phyloP scores from a whole-genome alignment of 1,140 invertebrate species.

The Trypoxylus dichotomus region DNA sequence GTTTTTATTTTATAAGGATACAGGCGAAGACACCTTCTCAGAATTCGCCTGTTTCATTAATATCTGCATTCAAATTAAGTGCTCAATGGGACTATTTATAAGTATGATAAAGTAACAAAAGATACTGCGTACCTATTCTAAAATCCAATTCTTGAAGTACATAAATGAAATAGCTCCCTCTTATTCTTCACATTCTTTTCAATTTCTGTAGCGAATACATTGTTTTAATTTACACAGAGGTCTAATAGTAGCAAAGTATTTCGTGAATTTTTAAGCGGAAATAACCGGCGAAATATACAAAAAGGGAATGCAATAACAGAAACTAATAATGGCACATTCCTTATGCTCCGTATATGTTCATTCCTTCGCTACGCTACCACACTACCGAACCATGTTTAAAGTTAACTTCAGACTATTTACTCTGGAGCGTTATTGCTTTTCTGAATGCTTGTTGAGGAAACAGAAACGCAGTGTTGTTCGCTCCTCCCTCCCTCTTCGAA shows the following conservation, averaged over 20 bases:
- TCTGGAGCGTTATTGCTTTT: conserved; percentile 13
- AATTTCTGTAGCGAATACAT: background rate
- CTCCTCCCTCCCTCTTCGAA: background rate
- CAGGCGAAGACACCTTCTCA: too few species aligned
- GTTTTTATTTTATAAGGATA: too few species aligned
- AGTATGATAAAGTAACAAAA: background rate
- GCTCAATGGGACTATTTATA: background rate
- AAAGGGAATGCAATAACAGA: conserved; percentile 21
- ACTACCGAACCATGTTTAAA: conserved; percentile 11
- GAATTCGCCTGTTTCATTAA: background rate
- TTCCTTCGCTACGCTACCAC: background rate
- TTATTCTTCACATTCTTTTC: background rate
- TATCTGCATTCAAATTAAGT: background rate
- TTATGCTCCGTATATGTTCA: conserved; percentile 16
- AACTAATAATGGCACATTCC: conserved; percentile 15
- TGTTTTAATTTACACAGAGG: background rate
- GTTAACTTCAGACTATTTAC: conserved; percentile 22
- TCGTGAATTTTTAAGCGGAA: background rate
- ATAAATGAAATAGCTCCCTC: background rate
- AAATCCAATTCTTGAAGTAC: background rate
- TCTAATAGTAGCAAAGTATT: background rate
- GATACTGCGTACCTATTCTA: background rate
- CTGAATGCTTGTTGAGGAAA: conserved; percentile 19
- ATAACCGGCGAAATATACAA: conserved; percentile 4
- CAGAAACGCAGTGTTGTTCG: conserved; percentile 12